Evolutionary conservation across 1,140 invertebrate genomes (phyloP).

Genomic region (Epicauta chinensis): DNA sequence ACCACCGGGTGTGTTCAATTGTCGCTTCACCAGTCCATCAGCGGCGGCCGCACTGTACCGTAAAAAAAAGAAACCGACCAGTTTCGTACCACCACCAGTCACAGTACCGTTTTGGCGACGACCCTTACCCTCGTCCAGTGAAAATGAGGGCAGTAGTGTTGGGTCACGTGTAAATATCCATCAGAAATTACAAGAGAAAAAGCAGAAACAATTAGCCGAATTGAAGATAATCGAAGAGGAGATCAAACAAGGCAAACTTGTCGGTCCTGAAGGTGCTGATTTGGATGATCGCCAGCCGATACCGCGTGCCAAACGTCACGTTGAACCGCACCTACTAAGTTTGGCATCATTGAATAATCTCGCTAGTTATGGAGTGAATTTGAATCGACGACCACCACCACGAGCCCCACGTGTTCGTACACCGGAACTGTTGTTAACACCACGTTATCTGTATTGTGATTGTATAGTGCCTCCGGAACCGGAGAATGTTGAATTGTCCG

Average conservation of each 20-base stretch:
- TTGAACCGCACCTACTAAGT: conserved; percentile 43
- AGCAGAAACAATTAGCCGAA: conserved; percentile 79
- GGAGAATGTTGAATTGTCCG: conserved; percentile 30
- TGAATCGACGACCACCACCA: conserved; percentile 38
- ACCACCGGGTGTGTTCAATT: conserved; percentile 84
- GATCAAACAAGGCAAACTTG: conserved; percentile 62
- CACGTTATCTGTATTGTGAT: conserved; percentile 55
- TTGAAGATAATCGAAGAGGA: conserved; percentile 75
- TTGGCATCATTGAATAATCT: conserved; percentile 40
- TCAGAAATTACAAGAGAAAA: conserved; percentile 82
- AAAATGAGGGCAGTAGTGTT: conserved; percentile 62
- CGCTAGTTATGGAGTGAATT: conserved; percentile 39
- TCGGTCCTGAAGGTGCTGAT: conserved; percentile 40
- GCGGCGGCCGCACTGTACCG: conserved; percentile 47
- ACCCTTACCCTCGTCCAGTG: conserved; percentile 60
- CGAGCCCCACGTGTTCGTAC: conserved; percentile 53
- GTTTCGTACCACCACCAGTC: conserved; percentile 62
- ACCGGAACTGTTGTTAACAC: conserved; percentile 69
- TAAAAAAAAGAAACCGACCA: conserved; percentile 86
- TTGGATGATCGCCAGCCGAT: conserved; percentile 52
- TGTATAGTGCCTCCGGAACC: conserved; percentile 30
- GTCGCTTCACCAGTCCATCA: conserved; percentile 68
- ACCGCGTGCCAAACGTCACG: conserved; percentile 51
- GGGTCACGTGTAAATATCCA: conserved; percentile 76
- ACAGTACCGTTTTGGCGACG: conserved; percentile 74